Evolutionary conservation across 2,113 vertebrate species (phyloP).

Genomic region (Aptenodytes patagonicus): DNA sequence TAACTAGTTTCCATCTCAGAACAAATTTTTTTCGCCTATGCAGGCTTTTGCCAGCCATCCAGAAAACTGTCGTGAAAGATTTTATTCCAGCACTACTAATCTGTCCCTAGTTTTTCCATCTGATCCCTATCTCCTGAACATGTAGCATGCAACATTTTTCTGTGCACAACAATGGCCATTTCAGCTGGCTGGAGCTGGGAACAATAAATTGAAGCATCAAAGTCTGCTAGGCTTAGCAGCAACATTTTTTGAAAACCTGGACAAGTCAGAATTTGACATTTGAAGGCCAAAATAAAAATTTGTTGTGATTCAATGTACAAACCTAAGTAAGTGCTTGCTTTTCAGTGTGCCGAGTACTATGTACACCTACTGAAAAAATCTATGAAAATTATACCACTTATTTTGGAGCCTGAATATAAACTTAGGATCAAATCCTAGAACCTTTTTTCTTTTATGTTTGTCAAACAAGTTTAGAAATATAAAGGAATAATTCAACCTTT

Average conservation of each 20-base stretch:
- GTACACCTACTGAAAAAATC: neutral
- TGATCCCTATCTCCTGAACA: neutral
- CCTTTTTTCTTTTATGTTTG: neutral
- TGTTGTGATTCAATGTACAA: neutral
- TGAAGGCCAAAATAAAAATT: neutral
- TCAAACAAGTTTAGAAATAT: neutral
- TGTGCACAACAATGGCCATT: neutral
- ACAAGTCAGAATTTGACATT: neutral
- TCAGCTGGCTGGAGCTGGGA: neutral
- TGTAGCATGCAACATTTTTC: neutral
- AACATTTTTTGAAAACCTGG: neutral
- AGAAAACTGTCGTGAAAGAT: neutral
- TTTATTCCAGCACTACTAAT: neutral
- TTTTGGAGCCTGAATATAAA: neutral
- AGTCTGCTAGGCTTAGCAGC: neutral
- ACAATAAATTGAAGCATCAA: neutral
- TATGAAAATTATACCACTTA: neutral
- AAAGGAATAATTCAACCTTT: neutral
- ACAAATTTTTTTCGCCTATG: neutral
- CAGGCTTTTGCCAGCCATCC: neutral
- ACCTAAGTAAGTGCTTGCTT: neutral
- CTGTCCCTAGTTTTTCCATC: neutral
- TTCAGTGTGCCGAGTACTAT: neutral
- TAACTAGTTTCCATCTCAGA: neutral
- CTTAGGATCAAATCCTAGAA: neutral